phyloP scores from a whole-genome alignment of 30 jellyfish, hydroid and myxozoan species.

The Chrysaora quinquecirrha region DNA sequence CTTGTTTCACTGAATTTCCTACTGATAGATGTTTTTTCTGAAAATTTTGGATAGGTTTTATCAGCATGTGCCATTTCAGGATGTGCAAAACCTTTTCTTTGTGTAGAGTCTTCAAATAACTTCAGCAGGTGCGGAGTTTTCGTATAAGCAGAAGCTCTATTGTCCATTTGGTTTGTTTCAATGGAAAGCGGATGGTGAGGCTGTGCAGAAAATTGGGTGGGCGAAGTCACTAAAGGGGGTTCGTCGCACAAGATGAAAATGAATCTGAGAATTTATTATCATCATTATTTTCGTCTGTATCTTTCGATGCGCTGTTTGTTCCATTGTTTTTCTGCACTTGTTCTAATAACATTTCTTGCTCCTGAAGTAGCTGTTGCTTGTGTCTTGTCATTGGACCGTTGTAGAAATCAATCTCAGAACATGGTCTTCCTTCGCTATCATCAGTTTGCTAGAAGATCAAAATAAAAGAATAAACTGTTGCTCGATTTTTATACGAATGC shows the following conservation, averaged over 20 bases:
- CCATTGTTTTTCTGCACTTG: slow-evolving; percentile 77
- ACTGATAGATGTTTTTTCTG: slow-evolving; percentile 11
- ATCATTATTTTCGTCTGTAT: slow-evolving; percentile 20
- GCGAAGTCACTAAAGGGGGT: slow-evolving; percentile 39
- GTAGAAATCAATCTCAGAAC: slow-evolving; percentile 91
- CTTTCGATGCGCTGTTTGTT: slow-evolving; percentile 39
- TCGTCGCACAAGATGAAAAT: slow-evolving; percentile 35
- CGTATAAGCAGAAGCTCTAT: background rate
- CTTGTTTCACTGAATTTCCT: slow-evolving; percentile 8
- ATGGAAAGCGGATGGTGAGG: slow-evolving; percentile 20
- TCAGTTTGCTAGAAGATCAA: slow-evolving; percentile 74
- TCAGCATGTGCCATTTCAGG: background rate
- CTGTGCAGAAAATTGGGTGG: slow-evolving; percentile 31
- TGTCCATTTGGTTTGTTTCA: slow-evolving; percentile 13
- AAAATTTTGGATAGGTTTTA: background rate
- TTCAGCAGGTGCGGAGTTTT: background rate
- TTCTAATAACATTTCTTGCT: slow-evolving; percentile 92
- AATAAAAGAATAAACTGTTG: too few species aligned
- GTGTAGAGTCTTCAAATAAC: background rate
- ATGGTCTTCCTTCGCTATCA: slow-evolving; percentile 86
- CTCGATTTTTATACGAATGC: too few species aligned
- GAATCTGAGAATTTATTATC: slow-evolving; percentile 15
- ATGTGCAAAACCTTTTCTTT: background rate
- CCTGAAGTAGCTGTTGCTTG: slow-evolving; percentile 98
- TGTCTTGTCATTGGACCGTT: slow-evolving; percentile 99